Evolutionary conservation across 2,797 vertebrate genomes (phyloP).

Genomic region (Hoplostethus mediterraneus): DNA sequence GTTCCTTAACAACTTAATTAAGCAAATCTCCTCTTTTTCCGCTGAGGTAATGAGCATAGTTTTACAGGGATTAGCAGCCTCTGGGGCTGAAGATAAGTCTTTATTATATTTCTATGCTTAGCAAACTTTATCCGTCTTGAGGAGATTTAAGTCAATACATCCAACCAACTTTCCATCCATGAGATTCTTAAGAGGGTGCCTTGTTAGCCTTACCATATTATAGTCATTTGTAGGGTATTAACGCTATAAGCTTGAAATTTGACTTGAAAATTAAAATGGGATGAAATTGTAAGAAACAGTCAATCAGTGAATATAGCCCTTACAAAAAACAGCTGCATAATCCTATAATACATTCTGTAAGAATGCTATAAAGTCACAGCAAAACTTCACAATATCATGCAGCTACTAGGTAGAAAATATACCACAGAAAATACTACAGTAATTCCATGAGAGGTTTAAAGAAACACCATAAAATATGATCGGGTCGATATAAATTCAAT

Average conservation of each 20-base stretch:
- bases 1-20: slow-evolving; percentile 81
- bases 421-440: too few relatives aligned
- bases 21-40: slow-evolving; percentile 74
- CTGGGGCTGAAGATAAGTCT: slow-evolving; percentile 60
- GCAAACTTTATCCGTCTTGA: slow-evolving; percentile 53
- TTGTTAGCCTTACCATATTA: slow-evolving; percentile 32
- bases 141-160: slow-evolving; percentile 38
- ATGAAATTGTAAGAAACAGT: background rate
- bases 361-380: too few relatives aligned
- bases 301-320: too few relatives aligned
- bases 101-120: slow-evolving; percentile 34
- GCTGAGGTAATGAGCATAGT: slow-evolving; percentile 73
- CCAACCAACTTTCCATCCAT: slow-evolving; percentile 44
- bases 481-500: too few relatives aligned
- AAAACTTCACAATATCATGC: too few relatives aligned
- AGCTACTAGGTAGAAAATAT: too few relatives aligned
- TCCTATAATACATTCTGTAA: too few relatives aligned
- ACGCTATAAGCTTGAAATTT: slow-evolving; percentile 16
- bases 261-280: too few relatives aligned
- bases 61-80: slow-evolving; percentile 77
- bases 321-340: too few relatives aligned
- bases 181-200: slow-evolving; percentile 37
- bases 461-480: background rate
- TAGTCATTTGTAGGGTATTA: slow-evolving; percentile 44
- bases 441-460: background rate